phyloP scores from a whole-genome alignment of 1,140 invertebrate genomes.

The Papilio helenus region DNA sequence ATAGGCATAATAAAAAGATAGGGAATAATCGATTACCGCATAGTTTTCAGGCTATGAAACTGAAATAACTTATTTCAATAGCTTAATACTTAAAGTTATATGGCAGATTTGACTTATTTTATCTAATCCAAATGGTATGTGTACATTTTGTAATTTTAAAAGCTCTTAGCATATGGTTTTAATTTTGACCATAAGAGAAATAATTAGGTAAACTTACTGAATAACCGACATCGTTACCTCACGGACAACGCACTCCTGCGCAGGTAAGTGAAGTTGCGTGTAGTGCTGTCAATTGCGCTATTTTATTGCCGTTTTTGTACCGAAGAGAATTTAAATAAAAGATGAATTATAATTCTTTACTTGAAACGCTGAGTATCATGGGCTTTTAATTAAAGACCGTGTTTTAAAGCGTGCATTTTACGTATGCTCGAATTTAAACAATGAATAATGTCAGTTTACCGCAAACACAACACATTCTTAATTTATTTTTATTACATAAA shows the following conservation, averaged over 20 bases:
- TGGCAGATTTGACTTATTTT: not conserved
- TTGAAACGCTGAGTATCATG: not conserved
- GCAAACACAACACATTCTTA: not conserved
- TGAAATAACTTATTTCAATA: no score
- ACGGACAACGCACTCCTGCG: slow-evolving; percentile 57
- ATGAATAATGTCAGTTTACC: not conserved
- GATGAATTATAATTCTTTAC: not conserved
- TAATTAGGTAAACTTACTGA: slow-evolving; percentile 56
- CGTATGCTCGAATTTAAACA: not conserved
- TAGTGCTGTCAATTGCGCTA: slow-evolving; percentile 63
- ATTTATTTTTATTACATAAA: not conserved
- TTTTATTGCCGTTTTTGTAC: slow-evolving; percentile 45
- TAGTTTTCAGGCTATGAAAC: no score
- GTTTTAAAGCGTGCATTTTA: not conserved
- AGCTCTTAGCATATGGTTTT: not conserved
- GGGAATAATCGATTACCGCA: no score
- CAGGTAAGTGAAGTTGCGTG: slow-evolving; percentile 74
- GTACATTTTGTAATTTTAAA: not conserved
- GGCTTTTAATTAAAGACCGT: slow-evolving; percentile 2
- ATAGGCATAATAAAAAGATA: no score
- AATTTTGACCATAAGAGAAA: slow-evolving; percentile 51
- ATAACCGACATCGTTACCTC: slow-evolving; percentile 52
- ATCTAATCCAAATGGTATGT: not conserved
- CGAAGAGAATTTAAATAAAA: slow-evolving; percentile 1
- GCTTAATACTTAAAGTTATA: no score